Conservation (phyloP, 2,797 vertebrate genomes). For the Meda fulgida region DNA sequence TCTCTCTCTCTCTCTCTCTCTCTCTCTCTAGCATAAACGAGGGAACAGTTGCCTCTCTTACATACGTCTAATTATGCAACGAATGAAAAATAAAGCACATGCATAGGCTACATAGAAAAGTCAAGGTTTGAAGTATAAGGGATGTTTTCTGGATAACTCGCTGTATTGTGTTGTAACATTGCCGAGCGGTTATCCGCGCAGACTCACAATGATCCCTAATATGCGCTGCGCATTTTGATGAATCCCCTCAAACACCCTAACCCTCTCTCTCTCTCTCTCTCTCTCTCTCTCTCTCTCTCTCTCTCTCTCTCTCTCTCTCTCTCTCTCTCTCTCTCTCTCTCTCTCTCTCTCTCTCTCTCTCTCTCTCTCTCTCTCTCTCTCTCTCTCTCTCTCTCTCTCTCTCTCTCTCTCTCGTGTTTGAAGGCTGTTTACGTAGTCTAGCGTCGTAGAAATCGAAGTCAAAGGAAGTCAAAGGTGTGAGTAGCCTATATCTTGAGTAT, state of each 20-base stretch:
- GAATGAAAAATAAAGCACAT: neutral
- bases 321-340: slow-evolving; percentile 6
- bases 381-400: neutral
- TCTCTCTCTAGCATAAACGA: neutral
- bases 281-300: slow-evolving; percentile 1
- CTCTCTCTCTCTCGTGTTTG: neutral
- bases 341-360: neutral
- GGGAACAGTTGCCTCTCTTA: too few species aligned
- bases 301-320: slow-evolving; percentile 2
- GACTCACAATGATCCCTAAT: slow-evolving; percentile 54
- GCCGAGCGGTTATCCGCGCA: slow-evolving; percentile 46
- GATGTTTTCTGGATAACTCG: slow-evolving; percentile 30
- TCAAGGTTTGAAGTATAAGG: neutral
- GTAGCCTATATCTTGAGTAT: neutral
- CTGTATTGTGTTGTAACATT: slow-evolving; percentile 36
- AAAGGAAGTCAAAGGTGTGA: neutral
- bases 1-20: neutral
- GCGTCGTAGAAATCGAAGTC: neutral
- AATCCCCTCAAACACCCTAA: slow-evolving; percentile 30
- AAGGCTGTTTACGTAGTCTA: neutral
- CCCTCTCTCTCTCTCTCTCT: neutral
- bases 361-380: neutral
- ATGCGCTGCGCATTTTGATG: slow-evolving; percentile 59
- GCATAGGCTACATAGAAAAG: neutral
- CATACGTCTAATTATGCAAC: neutral